Conservation (phyloP, 2,797 vertebrate species). For the Aphelocoma californica region DNA sequence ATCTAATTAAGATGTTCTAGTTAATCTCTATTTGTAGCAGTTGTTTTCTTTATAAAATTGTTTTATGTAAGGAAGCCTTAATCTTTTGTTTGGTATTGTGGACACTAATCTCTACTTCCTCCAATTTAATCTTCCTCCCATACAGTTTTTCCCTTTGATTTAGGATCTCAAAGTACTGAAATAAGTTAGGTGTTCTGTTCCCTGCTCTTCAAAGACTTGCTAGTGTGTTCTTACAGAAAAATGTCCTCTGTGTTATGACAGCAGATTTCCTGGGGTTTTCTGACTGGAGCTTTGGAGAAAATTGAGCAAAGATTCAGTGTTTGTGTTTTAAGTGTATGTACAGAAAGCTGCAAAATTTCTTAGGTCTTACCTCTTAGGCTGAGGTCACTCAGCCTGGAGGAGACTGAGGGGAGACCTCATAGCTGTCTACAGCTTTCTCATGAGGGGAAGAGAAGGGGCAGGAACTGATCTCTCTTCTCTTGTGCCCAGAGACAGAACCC, state of each 20-base stretch:
- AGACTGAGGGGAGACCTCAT: background rate
- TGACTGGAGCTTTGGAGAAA: background rate
- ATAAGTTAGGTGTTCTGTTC: background rate
- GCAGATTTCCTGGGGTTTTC: background rate
- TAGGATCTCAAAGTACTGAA: background rate
- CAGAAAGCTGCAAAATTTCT: background rate
- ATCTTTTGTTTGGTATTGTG: background rate
- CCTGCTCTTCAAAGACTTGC: background rate
- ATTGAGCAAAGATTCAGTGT: background rate
- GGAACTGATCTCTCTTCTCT: background rate
- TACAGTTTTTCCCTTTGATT: background rate
- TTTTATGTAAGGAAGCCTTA: background rate
- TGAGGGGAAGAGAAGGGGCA: background rate
- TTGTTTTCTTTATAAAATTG: background rate
- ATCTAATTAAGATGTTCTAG: constrained; percentile 21
- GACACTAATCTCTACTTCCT: background rate
- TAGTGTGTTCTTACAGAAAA: background rate
- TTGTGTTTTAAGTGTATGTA: background rate
- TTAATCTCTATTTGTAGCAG: background rate
- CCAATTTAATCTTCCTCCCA: background rate
- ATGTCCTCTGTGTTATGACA: rapidly evolving
- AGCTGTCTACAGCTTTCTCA: background rate
- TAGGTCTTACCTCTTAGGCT: background rate
- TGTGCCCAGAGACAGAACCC: background rate
- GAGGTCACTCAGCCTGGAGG: background rate